phyloP scores from a whole-genome alignment of 2,797 vertebrate genomes.

The Eulemur coronatus region DNA sequence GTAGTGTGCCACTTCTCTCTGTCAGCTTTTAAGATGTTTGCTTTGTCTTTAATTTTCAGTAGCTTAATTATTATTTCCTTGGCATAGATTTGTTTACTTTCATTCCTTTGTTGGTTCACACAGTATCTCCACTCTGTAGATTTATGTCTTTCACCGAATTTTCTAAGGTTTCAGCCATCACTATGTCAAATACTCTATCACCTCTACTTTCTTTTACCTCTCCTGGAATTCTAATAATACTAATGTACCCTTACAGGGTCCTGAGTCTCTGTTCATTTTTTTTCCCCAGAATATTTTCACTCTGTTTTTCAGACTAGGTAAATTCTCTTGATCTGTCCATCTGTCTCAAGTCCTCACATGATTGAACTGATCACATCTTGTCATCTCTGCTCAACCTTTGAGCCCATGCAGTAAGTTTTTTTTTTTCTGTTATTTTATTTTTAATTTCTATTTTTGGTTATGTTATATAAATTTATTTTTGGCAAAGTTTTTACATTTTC shows the following conservation, averaged over 20 bases:
- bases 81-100: neutral
- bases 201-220: neutral
- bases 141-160: neutral
- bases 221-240: neutral
- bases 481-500: neutral
- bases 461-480: neutral
- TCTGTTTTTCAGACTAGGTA: neutral
- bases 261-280: neutral
- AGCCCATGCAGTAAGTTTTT: neutral
- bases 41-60: neutral
- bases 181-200: neutral
- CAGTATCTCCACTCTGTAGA: neutral
- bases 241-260: neutral
- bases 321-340: neutral
- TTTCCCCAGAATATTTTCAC: neutral
- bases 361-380: neutral
- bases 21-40: neutral
- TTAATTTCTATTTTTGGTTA: neutral
- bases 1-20: neutral
- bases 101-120: neutral
- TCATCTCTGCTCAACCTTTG: neutral
- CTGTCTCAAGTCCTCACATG: neutral
- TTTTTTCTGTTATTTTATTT: neutral
- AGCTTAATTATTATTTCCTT: neutral
- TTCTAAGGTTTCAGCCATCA: neutral